Percentiles rank a stretch among this genome's conserved stretches.
phyloP scores from a whole-genome alignment of 2,113 vertebrate genomes.

The Caranx melampygus region DNA sequence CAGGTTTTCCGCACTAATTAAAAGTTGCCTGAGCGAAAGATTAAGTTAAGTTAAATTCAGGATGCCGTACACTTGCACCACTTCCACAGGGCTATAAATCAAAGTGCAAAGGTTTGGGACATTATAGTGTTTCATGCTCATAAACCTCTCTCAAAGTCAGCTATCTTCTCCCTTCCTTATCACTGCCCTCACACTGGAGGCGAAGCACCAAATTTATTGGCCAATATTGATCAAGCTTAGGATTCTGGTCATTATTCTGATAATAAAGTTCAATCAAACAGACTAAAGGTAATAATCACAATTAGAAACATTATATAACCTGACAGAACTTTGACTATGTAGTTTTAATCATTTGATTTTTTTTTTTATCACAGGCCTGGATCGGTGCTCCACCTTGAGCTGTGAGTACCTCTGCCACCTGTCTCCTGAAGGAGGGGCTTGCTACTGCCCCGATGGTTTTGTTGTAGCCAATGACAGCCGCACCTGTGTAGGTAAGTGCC shows the following conservation, averaged over 20 bases:
- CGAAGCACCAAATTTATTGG: no score
- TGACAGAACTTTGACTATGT: neutral
- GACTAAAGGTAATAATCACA: neutral
- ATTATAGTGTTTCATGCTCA: neutral
- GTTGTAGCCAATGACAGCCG: slow-evolving; percentile 83
- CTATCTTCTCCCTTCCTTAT: slow-evolving; percentile 26
- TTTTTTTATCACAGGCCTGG: slow-evolving; percentile 64
- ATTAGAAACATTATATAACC: neutral
- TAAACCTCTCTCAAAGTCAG: slow-evolving; percentile 41
- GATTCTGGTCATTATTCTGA: neutral
- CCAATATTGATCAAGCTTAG: neutral
- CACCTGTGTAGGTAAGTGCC: slow-evolving; percentile 78
- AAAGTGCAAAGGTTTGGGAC: slow-evolving; percentile 15
- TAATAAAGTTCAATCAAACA: neutral
- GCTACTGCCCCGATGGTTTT: slow-evolving; percentile 82
- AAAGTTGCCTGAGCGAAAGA: neutral
- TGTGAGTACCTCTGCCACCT: slow-evolving; percentile 80
- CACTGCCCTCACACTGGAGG: neutral
- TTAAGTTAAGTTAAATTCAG: neutral
- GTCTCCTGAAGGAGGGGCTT: slow-evolving; percentile 79
- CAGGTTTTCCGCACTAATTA: neutral
- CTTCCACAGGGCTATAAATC: slow-evolving; percentile 31
- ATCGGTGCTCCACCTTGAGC: slow-evolving; percentile 78
- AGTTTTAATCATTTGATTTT: slow-evolving; percentile 1
- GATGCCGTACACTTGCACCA: neutral